Evolutionary conservation across 2,797 vertebrate genomes (phyloP), one percentile per base, ranked within the genome.

Genomic region (Pyrocephalus nanus): DNA sequence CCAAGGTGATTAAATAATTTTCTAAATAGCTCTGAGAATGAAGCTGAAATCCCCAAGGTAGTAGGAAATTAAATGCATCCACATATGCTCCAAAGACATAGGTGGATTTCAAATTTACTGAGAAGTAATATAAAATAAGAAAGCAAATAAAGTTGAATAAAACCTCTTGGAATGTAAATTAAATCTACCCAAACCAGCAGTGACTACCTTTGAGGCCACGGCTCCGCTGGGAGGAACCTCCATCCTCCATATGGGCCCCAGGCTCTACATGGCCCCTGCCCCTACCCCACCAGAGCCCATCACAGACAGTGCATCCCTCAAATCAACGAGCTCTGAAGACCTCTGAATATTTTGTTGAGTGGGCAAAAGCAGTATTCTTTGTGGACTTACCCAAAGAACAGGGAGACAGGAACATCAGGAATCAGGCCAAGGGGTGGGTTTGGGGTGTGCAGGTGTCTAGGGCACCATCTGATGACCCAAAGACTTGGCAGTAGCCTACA

Each of bases 1-100:
- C 82, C 77, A 91, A 92, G 94, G 95, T 94, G 94, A 90, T 96
- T 92, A 93, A 92, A 90, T 61, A 61, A 93, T 91, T 90, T 93
- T 89, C 58, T 73, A 67, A 95, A 94, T 32, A 61, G 86, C 79
- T 94, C 57, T 38, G 51, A 90, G 86, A 96, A 86, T 3, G 61
- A 92, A 90, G 92, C 87, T 92, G 32, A 95, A 94, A 92, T 92
- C 88, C 90, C 85, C 65, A 80, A 58, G 92, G 74, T 78, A 88
- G 72, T 13, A 72, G 81, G 75, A 86, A 96, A 91, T 93, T 34
- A 90, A 73, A 47, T 87, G 62, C 57, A 73, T n/a, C 67, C 69
- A 69, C 67, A 62, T 22, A 2, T 0, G 0, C 66, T 91, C 55
- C 21, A 26, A 48, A 86, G 91, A 62, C 45, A 72, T 2, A 58